Evolutionary conservation across 2,888 invertebrate species (phyloP).

Genomic region (Andrena marginata): DNA sequence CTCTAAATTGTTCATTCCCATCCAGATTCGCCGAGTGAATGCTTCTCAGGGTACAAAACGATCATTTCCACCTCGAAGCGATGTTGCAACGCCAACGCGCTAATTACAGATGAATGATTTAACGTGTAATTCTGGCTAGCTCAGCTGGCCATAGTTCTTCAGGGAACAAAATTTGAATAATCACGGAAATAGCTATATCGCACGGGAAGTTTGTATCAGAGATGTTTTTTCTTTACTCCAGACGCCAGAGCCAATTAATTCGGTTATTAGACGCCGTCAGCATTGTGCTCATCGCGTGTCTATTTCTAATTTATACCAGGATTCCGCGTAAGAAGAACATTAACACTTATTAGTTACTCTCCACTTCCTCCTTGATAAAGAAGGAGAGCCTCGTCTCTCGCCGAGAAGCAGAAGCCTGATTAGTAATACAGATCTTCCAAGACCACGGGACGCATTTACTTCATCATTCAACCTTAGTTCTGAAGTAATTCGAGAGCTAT

Average conservation of each 20-base stretch:
- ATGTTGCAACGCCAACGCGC: background rate
- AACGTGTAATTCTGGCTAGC: conserved; percentile 33
- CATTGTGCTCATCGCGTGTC: conserved; percentile 45
- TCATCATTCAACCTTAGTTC: background rate
- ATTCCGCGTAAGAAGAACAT: conserved; percentile 30
- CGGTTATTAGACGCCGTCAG: conserved; percentile 39
- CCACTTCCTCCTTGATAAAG: conserved; percentile 23
- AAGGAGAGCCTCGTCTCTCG: conserved; percentile 1
- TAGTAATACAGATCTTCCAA: conserved; percentile 7
- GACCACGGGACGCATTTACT: background rate
- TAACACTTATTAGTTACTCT: conserved; percentile 58
- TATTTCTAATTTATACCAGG: conserved; percentile 43
- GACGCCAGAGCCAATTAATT: conserved; percentile 48
- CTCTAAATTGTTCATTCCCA: background rate
- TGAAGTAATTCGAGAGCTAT: background rate
- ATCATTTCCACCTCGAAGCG: background rate
- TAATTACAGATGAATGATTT: conserved; percentile 21
- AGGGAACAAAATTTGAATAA: conserved; percentile 16
- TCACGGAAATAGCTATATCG: conserved; percentile 8
- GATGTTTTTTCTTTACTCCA: background rate
- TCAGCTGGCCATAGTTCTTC: background rate
- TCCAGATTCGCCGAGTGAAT: background rate
- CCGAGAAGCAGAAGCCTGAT: conserved; percentile 19
- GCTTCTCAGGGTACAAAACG: background rate
- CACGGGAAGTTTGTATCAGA: conserved; percentile 1